Base-by-base conservation (phyloP, 1,140 invertebrate genomes). In the Drosophila pandora region DNA sequence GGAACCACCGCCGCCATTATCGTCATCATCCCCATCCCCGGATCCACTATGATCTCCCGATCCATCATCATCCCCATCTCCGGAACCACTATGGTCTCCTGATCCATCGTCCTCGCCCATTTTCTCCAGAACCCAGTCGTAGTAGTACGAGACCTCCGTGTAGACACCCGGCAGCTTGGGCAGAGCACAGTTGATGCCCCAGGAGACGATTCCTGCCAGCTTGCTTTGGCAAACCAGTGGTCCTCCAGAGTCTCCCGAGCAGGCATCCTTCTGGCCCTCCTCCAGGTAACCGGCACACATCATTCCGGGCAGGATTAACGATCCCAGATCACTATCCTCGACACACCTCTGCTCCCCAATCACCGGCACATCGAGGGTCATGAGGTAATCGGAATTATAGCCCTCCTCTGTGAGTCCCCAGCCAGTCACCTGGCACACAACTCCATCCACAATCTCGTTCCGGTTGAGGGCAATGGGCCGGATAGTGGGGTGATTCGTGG, bases 141-240 rank as follows among this genome's bases (percentile, higher is more conserved):
- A 92, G 72, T 94, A 94, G 45, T 92, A 90, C 1, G 94, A 82
- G 6, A 96, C 94, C 32, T 95, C 93, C 0, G 95, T 94, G 88
- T 95, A 96, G 43, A 97, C 95, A 12, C 96, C 96, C 0, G 96
- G 96, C 73, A 94, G 93, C 2, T 71, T 57, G 0, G 94, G 92
- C 49, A 90, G 71, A 2, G 94, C 96, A 79, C 96, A 97, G 1
- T 93, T 93, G 49, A 93, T 93, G 39, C 96, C 95, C 95, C 95
- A 96, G 23, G 95, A 95, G 0, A 94, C 94, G 12, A 96, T 89
- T 9, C 96, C 96, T 23, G 94, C 93, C 56, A 96, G 91, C 41
- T 92, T 79, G 5, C 90, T 92, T 34, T 91, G 73, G 68, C 92
- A 92, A 9, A 93, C 88, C 56, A 95, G 77, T 2, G 94, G 94